A percentile compares a stretch with the other conserved stretches of the same genome.
phyloP scores from a whole-genome alignment of 2,797 vertebrate genomes.

The Odontamblyopus lacepedii region DNA sequence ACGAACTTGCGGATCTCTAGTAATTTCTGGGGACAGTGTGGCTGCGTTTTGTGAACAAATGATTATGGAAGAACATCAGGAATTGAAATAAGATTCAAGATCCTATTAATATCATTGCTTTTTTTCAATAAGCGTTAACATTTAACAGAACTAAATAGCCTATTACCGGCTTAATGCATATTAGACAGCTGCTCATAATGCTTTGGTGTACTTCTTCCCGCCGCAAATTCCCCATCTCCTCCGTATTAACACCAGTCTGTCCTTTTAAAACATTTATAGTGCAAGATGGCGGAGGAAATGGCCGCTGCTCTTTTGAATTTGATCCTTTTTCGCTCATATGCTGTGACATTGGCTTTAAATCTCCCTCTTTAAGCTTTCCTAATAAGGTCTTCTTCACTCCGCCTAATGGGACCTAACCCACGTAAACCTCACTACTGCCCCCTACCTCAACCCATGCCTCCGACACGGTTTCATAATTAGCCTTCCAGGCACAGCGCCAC shows the following conservation, averaged over 20 bases:
- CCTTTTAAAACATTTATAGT: slow-evolving; percentile 10
- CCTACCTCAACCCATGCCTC: slow-evolving; percentile 15
- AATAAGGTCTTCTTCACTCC: slow-evolving; percentile 9
- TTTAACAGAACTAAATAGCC: too few species aligned
- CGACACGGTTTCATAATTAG: slow-evolving; percentile 65
- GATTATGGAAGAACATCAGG: too few species aligned
- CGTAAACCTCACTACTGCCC: slow-evolving; percentile 8
- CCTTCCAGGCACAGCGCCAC: slow-evolving; percentile 42
- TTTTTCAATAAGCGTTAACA: too few species aligned
- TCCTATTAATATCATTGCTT: too few species aligned
- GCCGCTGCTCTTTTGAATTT: neutral
- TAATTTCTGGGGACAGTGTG: too few species aligned
- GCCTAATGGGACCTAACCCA: slow-evolving; percentile 14
- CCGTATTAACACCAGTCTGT: neutral
- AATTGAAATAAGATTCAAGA: too few species aligned
- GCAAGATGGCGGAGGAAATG: neutral
- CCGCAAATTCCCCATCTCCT: neutral
- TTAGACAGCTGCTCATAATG: neutral
- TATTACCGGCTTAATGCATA: too few species aligned
- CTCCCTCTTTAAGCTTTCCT: neutral
- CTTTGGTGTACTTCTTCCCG: neutral
- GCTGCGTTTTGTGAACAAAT: too few species aligned
- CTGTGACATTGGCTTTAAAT: slow-evolving; percentile 9
- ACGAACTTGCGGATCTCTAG: too few species aligned
- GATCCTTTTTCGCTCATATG: slow-evolving; percentile 1